Conservation (phyloP, 2,888 invertebrate species). For the Habroteleia sp. region DNA sequence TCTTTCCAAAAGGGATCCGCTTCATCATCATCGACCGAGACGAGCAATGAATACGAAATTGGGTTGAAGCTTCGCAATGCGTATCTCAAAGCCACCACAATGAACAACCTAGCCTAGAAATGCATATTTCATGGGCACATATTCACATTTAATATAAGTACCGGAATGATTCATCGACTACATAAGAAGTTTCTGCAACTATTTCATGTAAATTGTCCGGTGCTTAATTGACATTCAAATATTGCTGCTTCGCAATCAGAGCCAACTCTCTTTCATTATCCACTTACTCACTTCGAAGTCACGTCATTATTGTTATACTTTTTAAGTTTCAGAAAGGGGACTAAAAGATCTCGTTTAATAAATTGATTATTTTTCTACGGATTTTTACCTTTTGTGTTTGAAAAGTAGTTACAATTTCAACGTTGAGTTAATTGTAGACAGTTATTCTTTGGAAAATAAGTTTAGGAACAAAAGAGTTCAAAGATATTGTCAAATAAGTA, state of each 20-base stretch:
- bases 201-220: conserved; percentile 13
- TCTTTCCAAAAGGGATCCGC: conserved; percentile 66
- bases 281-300: no score
- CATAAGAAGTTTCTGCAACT: conserved; percentile 46
- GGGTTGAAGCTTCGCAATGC: conserved; percentile 64
- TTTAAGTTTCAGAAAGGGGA: no score
- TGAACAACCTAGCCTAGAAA: conserved; percentile 72
- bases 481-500: no score
- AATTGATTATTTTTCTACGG: no score
- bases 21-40: conserved; percentile 71
- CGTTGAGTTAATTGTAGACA: no score
- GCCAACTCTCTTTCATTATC: no score
- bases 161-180: conserved; percentile 50
- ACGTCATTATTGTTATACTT: no score
- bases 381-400: no score
- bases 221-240: conserved; percentile 26
- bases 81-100: conserved; percentile 70
- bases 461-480: no score
- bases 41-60: conserved; percentile 76
- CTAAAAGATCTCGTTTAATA: no score
- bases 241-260: background rate
- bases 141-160: conserved; percentile 61
- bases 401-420: no score
- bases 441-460: no score
- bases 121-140: conserved; percentile 72